These are phyloP conservation scores for Chironex yamaguchii DNA, from an alignment of 30 jellyfish, hydroid and myxozoan species.

Conservation along the genomic window DNA sequence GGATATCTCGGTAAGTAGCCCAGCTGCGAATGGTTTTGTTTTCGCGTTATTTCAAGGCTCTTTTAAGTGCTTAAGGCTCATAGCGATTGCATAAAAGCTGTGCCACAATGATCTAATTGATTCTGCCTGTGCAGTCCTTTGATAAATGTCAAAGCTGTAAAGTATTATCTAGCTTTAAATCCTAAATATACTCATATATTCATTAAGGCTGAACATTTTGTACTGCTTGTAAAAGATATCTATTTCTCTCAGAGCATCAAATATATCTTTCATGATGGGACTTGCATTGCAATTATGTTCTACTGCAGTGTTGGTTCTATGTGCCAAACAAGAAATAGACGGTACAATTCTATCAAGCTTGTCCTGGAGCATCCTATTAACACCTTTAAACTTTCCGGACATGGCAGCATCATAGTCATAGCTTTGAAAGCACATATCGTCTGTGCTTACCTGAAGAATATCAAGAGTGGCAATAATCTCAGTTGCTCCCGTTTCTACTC, in stretches of 20 bases:
- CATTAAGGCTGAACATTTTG: conserved; percentile 39
- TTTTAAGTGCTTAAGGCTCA: conserved; percentile 30
- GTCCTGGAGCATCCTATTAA: conserved; percentile 24
- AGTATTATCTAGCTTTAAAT: background rate
- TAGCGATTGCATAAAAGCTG: conserved; percentile 30
- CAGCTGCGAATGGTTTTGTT: conserved; percentile 30
- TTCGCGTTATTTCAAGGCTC: conserved; percentile 27
- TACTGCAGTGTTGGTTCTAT: conserved; percentile 46
- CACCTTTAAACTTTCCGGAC: conserved; percentile 55
- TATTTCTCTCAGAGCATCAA: conserved; percentile 22
- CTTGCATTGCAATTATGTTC: conserved; percentile 61
- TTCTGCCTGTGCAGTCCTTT: conserved; percentile 51
- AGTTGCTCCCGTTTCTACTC: conserved; percentile 34
- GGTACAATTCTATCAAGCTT: conserved; percentile 28
- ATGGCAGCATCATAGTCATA: conserved; percentile 47
- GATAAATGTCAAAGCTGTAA: conserved; percentile 23
- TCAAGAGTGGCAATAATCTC: background rate
- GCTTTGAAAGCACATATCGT: conserved; percentile 27
- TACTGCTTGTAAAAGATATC: conserved; percentile 49
- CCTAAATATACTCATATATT: background rate
- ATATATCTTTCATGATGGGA: conserved; percentile 34
- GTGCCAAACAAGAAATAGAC: conserved; percentile 34
- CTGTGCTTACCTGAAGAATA: conserved; percentile 19
- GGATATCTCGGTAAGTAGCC: conserved; percentile 13
- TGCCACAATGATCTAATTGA: conserved; percentile 46